Percentiles rank a stretch among this genome's conserved stretches.
Conservation (phyloP, 2,797 vertebrate species). For the Enteromius radiatus region DNA sequence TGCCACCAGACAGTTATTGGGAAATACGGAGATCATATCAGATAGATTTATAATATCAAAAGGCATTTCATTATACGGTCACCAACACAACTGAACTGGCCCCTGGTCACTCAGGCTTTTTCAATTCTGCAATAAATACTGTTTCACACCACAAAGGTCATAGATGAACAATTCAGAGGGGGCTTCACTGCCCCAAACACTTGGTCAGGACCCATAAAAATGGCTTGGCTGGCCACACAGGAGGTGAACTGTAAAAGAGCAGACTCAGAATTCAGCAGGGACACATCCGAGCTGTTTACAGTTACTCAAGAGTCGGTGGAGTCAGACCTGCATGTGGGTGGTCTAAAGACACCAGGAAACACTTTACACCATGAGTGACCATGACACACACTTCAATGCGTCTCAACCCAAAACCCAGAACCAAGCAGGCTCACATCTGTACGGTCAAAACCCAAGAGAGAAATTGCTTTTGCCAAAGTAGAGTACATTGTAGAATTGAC, state of each 20-base stretch:
- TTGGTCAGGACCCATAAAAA: slow-evolving; percentile 29
- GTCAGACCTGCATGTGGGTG: slow-evolving; percentile 23
- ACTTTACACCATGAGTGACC: slow-evolving; percentile 32
- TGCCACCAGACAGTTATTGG: background rate
- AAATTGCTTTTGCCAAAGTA: background rate
- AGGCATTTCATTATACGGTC: background rate
- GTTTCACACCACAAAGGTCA: slow-evolving; percentile 6
- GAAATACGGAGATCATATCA: background rate
- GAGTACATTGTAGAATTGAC: background rate
- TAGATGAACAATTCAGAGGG: background rate
- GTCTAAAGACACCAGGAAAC: slow-evolving; percentile 18
- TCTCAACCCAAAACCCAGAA: slow-evolving; percentile 18
- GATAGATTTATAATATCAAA: background rate
- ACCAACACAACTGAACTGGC: background rate
- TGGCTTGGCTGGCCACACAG: slow-evolving; percentile 17
- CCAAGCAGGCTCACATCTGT: slow-evolving; percentile 9
- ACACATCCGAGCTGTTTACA: slow-evolving; percentile 14
- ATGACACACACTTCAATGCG: slow-evolving; percentile 20
- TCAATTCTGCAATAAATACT: slow-evolving; percentile 19
- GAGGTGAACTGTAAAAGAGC: slow-evolving; percentile 43
- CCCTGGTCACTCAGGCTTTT: background rate
- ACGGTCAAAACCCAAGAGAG: slow-evolving; percentile 1
- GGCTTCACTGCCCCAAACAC: background rate
- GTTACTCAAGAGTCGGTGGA: background rate
- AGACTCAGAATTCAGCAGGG: slow-evolving; percentile 17